Evolutionary conservation across 2,888 invertebrate species (phyloP).

Genomic region (Rotaria macrura): DNA sequence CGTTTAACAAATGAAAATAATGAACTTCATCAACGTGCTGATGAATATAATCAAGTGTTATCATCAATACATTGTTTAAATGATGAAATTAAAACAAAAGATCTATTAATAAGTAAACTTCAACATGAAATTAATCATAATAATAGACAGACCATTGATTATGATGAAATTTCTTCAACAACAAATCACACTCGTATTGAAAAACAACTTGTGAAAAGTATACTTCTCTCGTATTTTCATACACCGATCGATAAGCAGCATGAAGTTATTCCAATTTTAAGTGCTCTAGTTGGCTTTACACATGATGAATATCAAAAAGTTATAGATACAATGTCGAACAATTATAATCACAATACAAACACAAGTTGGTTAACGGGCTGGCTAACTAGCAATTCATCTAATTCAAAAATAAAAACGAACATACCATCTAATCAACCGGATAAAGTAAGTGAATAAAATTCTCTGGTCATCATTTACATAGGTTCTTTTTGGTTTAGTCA

Average conservation of each 20-base stretch:
- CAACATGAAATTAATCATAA: not conserved
- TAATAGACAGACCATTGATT: not conserved
- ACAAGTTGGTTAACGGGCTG: not conserved
- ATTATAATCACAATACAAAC: not conserved
- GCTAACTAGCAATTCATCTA: not conserved
- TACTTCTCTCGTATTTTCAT: not conserved
- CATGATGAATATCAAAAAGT: slow-evolving; percentile 19
- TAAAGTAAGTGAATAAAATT: not conserved
- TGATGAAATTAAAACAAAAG: not conserved
- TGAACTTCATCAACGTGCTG: not conserved
- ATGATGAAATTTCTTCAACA: not conserved
- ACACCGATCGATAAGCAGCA: not conserved
- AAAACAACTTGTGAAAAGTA: slow-evolving; percentile 13
- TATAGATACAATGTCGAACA: not conserved
- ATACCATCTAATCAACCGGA: not conserved
- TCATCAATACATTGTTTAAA: not conserved
- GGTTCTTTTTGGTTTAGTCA: not conserved
- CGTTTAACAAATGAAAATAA: not conserved
- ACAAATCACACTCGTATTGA: not conserved
- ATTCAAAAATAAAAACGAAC: not conserved
- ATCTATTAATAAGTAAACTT: not conserved
- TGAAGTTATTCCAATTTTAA: slow-evolving; percentile 2
- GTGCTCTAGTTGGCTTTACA: not conserved
- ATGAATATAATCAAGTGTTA: not conserved
- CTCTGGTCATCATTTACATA: too few species aligned